phyloP scores from a whole-genome alignment of 1,140 invertebrate genomes.

The Chelonus insularis region DNA sequence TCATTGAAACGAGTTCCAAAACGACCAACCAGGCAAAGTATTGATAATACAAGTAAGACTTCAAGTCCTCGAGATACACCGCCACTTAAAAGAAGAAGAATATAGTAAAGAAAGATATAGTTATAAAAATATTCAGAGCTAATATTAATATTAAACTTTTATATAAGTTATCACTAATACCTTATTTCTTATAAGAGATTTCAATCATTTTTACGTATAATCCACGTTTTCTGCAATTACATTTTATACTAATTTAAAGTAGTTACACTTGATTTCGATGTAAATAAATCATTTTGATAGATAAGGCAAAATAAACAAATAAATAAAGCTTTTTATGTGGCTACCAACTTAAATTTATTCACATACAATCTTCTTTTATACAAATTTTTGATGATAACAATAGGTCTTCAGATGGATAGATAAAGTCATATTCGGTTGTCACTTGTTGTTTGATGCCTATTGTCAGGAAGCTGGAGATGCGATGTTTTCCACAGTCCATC shows the following conservation, averaged over 20 bases:
- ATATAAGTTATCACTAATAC: background rate
- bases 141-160: background rate
- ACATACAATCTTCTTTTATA: background rate
- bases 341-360: no score
- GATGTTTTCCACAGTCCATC: no score
- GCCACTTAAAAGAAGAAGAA: constrained; percentile 53
- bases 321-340: background rate
- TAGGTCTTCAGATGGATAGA: no score
- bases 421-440: no score
- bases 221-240: no score
- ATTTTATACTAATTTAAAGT: background rate
- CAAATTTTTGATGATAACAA: no score
- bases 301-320: background rate
- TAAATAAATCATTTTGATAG: background rate
- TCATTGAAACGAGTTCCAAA: constrained; percentile 51
- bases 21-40: constrained; percentile 56
- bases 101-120: constrained; percentile 35
- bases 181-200: background rate
- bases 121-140: background rate
- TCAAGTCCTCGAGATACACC: constrained; percentile 55
- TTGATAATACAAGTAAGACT: constrained; percentile 52
- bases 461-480: no score
- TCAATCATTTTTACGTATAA: no score
- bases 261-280: no score
- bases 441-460: no score